phyloP scores from a whole-genome alignment of 2,113 vertebrate genomes.

The Cynoglossus semilaevis region DNA sequence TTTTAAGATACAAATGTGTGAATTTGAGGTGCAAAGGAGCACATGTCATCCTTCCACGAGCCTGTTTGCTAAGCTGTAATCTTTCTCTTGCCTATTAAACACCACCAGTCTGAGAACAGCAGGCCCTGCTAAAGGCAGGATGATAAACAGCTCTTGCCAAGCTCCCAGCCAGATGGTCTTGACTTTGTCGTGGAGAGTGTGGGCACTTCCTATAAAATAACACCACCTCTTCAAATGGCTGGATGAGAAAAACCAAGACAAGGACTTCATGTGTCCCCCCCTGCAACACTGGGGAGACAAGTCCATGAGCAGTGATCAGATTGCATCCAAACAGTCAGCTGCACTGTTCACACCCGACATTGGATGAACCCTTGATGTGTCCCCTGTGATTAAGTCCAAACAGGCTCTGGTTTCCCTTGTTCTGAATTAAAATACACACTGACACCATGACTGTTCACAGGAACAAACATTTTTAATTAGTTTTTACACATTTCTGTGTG shows the following conservation, averaged over 20 bases:
- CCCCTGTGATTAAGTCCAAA: too few species aligned
- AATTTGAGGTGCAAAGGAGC: slow-evolving; percentile 10
- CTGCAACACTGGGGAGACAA: not conserved
- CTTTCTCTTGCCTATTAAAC: slow-evolving; percentile 33
- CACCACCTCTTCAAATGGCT: slow-evolving; percentile 23
- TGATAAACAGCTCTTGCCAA: slow-evolving; percentile 45
- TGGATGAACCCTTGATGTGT: too few species aligned
- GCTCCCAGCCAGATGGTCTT: slow-evolving; percentile 64
- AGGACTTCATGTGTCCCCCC: not conserved
- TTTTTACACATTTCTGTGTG: too few species aligned
- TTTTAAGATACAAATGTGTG: too few species aligned
- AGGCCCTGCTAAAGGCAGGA: slow-evolving; percentile 45
- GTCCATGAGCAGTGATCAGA: too few species aligned
- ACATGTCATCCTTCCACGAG: slow-evolving; percentile 23
- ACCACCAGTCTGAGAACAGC: slow-evolving; percentile 46
- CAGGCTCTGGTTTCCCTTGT: too few species aligned
- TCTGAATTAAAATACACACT: too few species aligned
- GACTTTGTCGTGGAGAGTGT: slow-evolving; percentile 48
- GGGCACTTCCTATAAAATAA: slow-evolving; percentile 25
- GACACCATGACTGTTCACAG: too few species aligned
- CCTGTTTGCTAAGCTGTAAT: slow-evolving; percentile 39
- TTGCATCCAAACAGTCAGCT: too few species aligned
- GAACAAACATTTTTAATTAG: too few species aligned
- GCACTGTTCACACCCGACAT: too few species aligned
- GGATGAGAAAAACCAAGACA: slow-evolving; percentile 9